These are phyloP conservation scores for Acipenser ruthenus DNA, from an alignment of 2,797 vertebrate species.

Conservation along the genomic window DNA sequence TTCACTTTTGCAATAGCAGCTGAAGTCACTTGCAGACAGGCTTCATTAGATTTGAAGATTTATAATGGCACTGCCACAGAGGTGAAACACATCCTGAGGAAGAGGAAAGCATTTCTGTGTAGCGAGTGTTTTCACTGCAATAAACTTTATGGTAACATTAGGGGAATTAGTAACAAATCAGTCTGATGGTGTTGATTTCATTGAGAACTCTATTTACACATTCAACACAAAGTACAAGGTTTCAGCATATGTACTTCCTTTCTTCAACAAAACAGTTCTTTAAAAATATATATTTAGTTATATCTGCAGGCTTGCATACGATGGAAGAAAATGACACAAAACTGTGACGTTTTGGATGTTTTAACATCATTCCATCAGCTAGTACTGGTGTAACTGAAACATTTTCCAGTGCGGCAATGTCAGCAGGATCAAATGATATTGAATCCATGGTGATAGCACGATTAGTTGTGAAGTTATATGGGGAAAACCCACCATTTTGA, in stretches of 20 bases:
- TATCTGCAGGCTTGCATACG: too few species aligned
- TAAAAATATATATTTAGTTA: too few species aligned
- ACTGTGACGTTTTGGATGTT: too few species aligned
- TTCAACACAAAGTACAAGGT: neutral
- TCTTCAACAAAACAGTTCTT: too few species aligned
- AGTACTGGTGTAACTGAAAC: too few species aligned
- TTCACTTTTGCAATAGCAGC: slow-evolving; percentile 82
- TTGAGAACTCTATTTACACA: slow-evolving; percentile 43
- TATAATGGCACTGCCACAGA: slow-evolving; percentile 66
- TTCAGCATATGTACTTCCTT: neutral
- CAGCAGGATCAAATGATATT: too few species aligned
- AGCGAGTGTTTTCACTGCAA: slow-evolving; percentile 62
- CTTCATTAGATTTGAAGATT: slow-evolving; percentile 72
- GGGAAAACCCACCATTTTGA: too few species aligned
- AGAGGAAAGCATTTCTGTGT: slow-evolving; percentile 61
- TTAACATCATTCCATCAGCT: too few species aligned
- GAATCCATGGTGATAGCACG: too few species aligned
- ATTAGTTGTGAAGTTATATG: too few species aligned
- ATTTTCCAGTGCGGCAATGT: too few species aligned
- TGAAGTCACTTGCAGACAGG: slow-evolving; percentile 80
- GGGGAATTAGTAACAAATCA: slow-evolving; percentile 69
- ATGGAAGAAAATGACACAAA: too few species aligned
- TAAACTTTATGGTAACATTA: slow-evolving; percentile 70
- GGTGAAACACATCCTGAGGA: slow-evolving; percentile 71
- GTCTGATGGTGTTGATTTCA: slow-evolving; percentile 63